Conservation (phyloP, 2,113 vertebrate genomes). For the Oceanodroma tethys region DNA sequence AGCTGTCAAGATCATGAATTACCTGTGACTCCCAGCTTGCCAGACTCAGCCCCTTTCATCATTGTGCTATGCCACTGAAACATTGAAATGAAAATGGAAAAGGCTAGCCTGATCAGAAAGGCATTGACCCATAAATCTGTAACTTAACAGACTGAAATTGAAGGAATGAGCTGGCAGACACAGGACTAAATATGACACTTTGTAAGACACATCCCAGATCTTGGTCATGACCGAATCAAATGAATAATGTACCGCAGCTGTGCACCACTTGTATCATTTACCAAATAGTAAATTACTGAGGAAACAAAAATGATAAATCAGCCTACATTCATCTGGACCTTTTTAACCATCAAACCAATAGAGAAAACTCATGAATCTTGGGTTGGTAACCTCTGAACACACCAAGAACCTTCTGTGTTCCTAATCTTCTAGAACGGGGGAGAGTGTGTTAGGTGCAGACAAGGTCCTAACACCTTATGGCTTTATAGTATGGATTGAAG, state of each 20-base stretch:
- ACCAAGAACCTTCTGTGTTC: background rate
- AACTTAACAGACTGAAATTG: background rate
- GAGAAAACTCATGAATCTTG: background rate
- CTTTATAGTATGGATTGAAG: background rate
- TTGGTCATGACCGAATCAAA: background rate
- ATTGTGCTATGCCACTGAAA: background rate
- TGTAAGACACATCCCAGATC: background rate
- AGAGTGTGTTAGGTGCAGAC: background rate
- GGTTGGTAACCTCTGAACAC: background rate
- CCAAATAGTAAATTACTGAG: background rate
- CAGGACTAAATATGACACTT: background rate
- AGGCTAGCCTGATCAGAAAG: background rate
- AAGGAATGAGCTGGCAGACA: background rate
- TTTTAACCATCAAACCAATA: background rate
- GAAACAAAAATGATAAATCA: background rate
- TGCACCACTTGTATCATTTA: background rate
- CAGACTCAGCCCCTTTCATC: background rate
- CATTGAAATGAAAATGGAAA: background rate
- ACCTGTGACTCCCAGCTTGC: background rate
- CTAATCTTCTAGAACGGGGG: background rate
- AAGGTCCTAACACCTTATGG: background rate
- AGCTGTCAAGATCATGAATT: background rate
- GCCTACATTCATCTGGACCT: background rate
- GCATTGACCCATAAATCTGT: background rate
- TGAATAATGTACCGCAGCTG: background rate